phyloP scores from a whole-genome alignment of 2,113 vertebrate genomes.

The Chlorodrepanis virens region DNA sequence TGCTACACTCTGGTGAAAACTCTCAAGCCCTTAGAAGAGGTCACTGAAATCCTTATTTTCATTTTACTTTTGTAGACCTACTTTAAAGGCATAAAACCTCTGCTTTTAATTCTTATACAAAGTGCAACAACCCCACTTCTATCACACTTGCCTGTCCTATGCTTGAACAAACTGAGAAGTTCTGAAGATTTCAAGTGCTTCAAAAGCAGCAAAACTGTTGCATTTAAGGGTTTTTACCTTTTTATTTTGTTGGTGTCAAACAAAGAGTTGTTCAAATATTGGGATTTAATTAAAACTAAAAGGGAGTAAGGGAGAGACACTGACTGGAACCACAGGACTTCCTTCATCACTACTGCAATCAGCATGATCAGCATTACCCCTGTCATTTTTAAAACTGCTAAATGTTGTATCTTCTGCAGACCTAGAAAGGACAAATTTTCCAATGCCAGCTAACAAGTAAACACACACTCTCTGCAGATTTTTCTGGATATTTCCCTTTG shows the following conservation, averaged over 20 bases:
- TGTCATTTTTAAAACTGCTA: not conserved
- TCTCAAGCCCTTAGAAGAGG: not conserved
- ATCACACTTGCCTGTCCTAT: not conserved
- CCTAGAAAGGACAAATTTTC: not conserved
- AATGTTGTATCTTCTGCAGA: not conserved
- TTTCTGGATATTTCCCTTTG: not conserved
- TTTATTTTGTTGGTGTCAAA: not conserved
- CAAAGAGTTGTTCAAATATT: not conserved
- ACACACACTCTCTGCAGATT: fast-evolving
- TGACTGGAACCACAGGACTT: not conserved
- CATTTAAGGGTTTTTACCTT: not conserved
- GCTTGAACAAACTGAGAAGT: not conserved
- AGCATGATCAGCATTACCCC: not conserved
- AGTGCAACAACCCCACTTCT: not conserved
- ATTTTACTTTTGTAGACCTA: not conserved
- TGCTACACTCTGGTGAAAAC: not conserved
- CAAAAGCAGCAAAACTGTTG: not conserved
- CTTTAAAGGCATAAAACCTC: not conserved
- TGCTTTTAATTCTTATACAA: not conserved
- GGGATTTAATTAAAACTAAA: not conserved
- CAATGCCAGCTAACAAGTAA: not conserved
- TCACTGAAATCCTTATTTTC: not conserved
- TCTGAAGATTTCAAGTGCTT: not conserved
- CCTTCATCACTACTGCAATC: not conserved
- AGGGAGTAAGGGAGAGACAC: not conserved